Conservation (phyloP, 2,888 invertebrate genomes). For the Ariolimax columbianus region DNA sequence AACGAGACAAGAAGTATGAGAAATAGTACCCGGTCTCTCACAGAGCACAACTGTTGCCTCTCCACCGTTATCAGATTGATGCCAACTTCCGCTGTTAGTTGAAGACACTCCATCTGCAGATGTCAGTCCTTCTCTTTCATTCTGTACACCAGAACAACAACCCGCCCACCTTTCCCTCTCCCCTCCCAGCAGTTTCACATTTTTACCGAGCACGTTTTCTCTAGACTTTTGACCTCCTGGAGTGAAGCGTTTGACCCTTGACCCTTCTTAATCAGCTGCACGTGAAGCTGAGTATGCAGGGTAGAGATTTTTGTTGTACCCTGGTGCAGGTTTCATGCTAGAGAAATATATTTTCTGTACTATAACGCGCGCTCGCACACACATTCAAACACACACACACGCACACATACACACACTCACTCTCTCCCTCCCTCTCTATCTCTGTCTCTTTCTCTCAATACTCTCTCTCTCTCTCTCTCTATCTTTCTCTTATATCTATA, state of each 20-base stretch:
- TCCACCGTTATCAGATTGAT: not conserved
- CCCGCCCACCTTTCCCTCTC: not conserved
- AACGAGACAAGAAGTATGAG: not conserved
- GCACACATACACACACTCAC: too few species aligned
- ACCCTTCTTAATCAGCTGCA: not conserved
- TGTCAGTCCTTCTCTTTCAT: not conserved
- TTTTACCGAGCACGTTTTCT: not conserved
- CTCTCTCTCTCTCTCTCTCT: too few species aligned
- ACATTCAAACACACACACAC: not conserved
- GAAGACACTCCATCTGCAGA: not conserved
- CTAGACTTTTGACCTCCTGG: not conserved
- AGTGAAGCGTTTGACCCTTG: not conserved
- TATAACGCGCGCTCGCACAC: too few species aligned
- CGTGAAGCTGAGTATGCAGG: not conserved
- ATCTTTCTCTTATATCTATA: too few species aligned
- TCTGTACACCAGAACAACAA: not conserved
- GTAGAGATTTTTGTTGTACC: not conserved
- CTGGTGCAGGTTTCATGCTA: too few species aligned
- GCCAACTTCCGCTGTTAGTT: not conserved
- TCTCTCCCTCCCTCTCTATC: too few species aligned
- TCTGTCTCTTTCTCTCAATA: too few species aligned
- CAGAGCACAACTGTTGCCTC: not conserved
- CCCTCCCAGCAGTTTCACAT: not conserved
- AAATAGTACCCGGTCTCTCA: not conserved
- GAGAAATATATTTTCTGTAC: too few species aligned